Base-by-base conservation (phyloP, 2,888 invertebrate genomes). In the Seladonia tumulorum region DNA sequence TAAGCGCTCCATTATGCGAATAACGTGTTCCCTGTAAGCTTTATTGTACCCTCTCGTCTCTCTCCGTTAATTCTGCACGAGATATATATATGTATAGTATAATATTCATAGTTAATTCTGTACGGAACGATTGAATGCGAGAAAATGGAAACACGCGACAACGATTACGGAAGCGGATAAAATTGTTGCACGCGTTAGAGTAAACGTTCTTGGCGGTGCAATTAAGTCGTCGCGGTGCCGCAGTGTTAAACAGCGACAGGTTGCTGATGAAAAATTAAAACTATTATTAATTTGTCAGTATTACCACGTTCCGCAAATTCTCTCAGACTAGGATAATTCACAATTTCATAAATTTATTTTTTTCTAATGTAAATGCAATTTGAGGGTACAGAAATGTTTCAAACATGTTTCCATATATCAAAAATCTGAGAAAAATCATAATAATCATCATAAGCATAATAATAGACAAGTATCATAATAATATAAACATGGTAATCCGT, bases 1-100 rank as follows among this genome's bases (percentile, higher is more conserved):
- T 60, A 74, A 83, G 70, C 68, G 60, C n/a, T 60, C 42, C 42
- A 83, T 83, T 84, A 84, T 84, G 49, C 83, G 83, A 53, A 74
- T 77, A 74, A 70, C 73, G 74, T 74, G 68, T 82, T 74, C 25
- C 53, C 72, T 16, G 7, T 16, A 7, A 49, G 76, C 73, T 82
- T 76, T 73, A 83, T 82, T 76, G 82, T 49, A 76, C 45, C 53
- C 68, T 82, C 73, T n/a, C n/a, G n/a, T n/a, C 49, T 68, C 82
- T 83, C 73, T 57, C 57, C 57, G 47, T 57, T 39, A 12, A 53
- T 53, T 53, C 53, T n/a, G 53, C 53, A 10, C 53, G 53, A 53
- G n/a, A 22, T 53, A 22, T 5, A 22, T 22, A 60, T n/a, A n/a
- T n/a, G n/a, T n/a, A n/a, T n/a, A n/a, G n/a, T n/a, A n/a, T 8